Evolutionary conservation across 2,113 vertebrate species (phyloP), one percentile per base, ranked within the genome.

Genomic region (Takifugu flavidus): DNA sequence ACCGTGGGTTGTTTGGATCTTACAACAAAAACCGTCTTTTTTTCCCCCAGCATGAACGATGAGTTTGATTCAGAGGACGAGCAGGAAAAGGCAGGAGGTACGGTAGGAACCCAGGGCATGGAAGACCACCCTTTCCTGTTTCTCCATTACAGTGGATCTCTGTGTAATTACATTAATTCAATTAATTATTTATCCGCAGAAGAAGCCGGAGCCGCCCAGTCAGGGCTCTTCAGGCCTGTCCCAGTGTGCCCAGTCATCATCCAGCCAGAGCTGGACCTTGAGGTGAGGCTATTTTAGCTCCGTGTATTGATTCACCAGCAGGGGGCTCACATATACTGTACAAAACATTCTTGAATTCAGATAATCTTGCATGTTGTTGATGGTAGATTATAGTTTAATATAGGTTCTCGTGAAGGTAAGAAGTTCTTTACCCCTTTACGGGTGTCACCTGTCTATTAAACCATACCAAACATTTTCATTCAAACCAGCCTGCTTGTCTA

Each of bases 231-330:
- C 31, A 64, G 61, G 58, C 75, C 76, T 0, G 53, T 26, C 0
- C 26, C 50, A 15, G 25, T 53, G 43, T 80, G 70, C 49, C 88
- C 86, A 0, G 28, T 29, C 49, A 71, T 88, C 15, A 0, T 83
- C 6, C 79, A 84, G 29, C 86, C 89, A 0, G 79, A 90, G 62
- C 85, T 89, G 2, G 88, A 92, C 64, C 13, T 89, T 1, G 88
- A 91, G 84, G 91, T 90, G 62, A 79, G 78, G 5, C 0, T 2
- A 15, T 25, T 15, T 1, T 1, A 47, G 10, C 13, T 7, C 5
- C 29, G 1, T 49, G 39, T 25, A 26, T 45, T 56, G 29, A 14
- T 8, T 26, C 4, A 34, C 45, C 43, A 68, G 55, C 34, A 44
- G 25, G 44, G 47, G 52, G 34, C 34, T 8, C 34, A 65, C 28